Conservation (phyloP, 1,140 invertebrate species). For the Eciton burchellii region DNA sequence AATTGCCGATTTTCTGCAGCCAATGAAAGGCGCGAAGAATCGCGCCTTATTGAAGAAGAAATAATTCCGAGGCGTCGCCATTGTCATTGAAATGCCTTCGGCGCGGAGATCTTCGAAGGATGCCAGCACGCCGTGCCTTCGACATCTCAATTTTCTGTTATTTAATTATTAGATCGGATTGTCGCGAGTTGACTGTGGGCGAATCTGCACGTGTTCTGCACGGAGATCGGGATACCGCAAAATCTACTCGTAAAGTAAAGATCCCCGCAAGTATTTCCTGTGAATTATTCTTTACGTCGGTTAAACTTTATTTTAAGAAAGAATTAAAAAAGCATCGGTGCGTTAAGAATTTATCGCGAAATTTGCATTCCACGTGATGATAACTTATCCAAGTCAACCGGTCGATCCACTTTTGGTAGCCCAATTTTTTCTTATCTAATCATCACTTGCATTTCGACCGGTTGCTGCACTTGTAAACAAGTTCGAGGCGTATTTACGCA, state of each 20-base stretch:
- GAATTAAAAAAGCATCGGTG: no score
- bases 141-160: neutral
- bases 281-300: no score
- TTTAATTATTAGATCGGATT: neutral
- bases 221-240: no score
- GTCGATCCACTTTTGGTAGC: neutral
- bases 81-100: neutral
- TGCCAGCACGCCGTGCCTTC: neutral
- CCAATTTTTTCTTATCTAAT: neutral
- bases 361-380: neutral
- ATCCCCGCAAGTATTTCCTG: no score
- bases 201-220: no score
- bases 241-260: no score
- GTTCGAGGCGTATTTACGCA: no score
- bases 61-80: neutral
- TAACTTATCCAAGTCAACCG: neutral
- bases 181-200: neutral
- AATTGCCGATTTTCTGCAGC: slow-evolving; percentile 31
- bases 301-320: no score
- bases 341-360: neutral
- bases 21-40: slow-evolving; percentile 3
- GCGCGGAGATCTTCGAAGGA: neutral
- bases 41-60: slow-evolving; percentile 1
- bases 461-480: no score
- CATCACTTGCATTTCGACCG: no score